Base-by-base conservation (phyloP, 1,140 invertebrate species). In the Brachystomella parvula region DNA sequence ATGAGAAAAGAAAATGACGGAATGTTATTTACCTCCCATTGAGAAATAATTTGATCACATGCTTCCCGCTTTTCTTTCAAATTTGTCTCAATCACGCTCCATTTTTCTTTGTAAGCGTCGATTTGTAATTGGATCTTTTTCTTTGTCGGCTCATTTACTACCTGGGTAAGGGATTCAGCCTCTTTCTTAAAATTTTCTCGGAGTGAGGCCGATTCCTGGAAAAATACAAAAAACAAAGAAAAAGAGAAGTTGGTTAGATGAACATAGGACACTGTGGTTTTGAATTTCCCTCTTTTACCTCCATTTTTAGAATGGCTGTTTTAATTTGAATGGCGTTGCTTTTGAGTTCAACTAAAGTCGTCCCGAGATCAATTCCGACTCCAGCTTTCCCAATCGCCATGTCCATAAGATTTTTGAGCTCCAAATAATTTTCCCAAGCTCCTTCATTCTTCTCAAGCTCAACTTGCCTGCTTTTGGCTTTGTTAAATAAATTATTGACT, bases 261-360 rank as follows among this genome's bases (percentile, higher is more conserved):
- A 57, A 2, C 31, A 24, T 33, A 53, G 39, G 83, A n/a, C n/a
- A n/a, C n/a, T n/a, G n/a, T n/a, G n/a, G n/a, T n/a, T n/a, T n/a
- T n/a, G n/a, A n/a, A n/a, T n/a, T n/a, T n/a, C n/a, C n/a, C n/a
- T n/a, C n/a, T n/a, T n/a, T 83, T 75, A 90, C 89, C 84, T 90
- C 84, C 67, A 90, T 82, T 76, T 89, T 88, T 69, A 86, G 87
- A 63, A 87, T 80, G 58, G 87, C 86, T 74, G 89, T 85, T 24
- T 84, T 83, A 65, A 91, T 81, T 76, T 89, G 90, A 75, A 89
- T 86, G 30, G 91, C 84, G 71, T 91, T 89, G 67, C 87, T 86
- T 69, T 89, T 84, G 0, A 94, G 78, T 1, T 85, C 87, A 56
- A 89, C 87, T 33, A 91, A 77, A 44, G 86, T 88, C 1, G 85